A percentile compares a stretch with the other conserved stretches of the same genome.
Conservation (phyloP, 1,140 invertebrate species). For the Drosophila aff. region DNA sequence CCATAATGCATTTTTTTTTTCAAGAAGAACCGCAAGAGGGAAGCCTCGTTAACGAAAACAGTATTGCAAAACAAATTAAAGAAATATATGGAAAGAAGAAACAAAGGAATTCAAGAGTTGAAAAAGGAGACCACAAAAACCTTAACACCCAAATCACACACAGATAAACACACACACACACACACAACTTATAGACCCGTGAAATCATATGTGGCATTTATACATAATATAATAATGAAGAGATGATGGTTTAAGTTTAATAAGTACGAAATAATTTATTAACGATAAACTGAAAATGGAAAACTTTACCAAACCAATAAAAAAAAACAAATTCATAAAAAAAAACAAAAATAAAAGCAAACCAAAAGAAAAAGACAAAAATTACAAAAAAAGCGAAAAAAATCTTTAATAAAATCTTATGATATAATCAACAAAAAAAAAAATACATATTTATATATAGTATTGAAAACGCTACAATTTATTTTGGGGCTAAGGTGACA, state of each 20-base stretch:
- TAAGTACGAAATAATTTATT: slow-evolving; percentile 77
- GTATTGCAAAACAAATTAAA: slow-evolving; percentile 58
- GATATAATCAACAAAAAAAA: slow-evolving; percentile 84
- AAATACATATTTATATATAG: not conserved
- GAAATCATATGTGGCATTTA: slow-evolving; percentile 77
- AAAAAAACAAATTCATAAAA: slow-evolving; percentile 49
- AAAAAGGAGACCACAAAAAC: slow-evolving; percentile 41
- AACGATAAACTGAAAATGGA: slow-evolving; percentile 54
- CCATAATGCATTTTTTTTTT: slow-evolving; percentile 40
- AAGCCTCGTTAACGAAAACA: slow-evolving; percentile 53
- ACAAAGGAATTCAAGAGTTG: slow-evolving; percentile 7
- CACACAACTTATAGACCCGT: slow-evolving; percentile 42
- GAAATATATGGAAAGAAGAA: slow-evolving; percentile 1
- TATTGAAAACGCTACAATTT: not conserved
- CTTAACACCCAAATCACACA: slow-evolving; percentile 16
- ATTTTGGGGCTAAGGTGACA: not conserved
- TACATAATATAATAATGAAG: slow-evolving; percentile 66
- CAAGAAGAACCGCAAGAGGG: slow-evolving; percentile 13
- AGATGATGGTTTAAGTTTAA: slow-evolving; percentile 78
- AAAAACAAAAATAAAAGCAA: slow-evolving; percentile 52
- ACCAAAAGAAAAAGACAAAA: slow-evolving; percentile 47
- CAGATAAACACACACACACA: slow-evolving; percentile 42
- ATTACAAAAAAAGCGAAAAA: slow-evolving; percentile 65
- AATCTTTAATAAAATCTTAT: slow-evolving; percentile 85
- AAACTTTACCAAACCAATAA: slow-evolving; percentile 40